These are phyloP conservation scores for Ctenopoma kingsleyae DNA, from an alignment of 2,797 vertebrate species.

Conservation along the genomic window DNA sequence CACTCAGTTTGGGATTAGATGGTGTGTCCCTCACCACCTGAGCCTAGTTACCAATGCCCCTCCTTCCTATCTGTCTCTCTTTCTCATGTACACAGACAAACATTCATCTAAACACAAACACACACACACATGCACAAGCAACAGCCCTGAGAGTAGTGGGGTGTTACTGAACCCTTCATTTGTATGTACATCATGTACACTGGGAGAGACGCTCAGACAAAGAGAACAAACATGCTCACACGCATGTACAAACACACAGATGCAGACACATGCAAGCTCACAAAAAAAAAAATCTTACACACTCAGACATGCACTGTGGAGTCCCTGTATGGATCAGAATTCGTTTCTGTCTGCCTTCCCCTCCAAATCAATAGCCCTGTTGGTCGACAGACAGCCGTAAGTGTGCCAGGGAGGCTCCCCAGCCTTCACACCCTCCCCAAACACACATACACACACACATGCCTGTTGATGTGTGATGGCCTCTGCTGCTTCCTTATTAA, in stretches of 20 bases:
- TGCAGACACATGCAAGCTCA: slow-evolving; percentile 14
- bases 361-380: slow-evolving; percentile 82
- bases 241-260: slow-evolving; percentile 24
- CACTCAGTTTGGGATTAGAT: slow-evolving; percentile 43
- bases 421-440: slow-evolving; percentile 49
- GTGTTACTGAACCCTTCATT: slow-evolving; percentile 83
- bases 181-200: slow-evolving; percentile 81
- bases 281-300: slow-evolving; percentile 33
- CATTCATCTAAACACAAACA: slow-evolving; percentile 44
- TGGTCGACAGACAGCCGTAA: slow-evolving; percentile 74
- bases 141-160: slow-evolving; percentile 75
- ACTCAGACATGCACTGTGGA: slow-evolving; percentile 61
- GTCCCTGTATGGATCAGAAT: slow-evolving; percentile 81
- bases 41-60: slow-evolving; percentile 61
- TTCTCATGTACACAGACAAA: slow-evolving; percentile 43
- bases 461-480: slow-evolving; percentile 82
- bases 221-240: slow-evolving; percentile 75
- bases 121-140: slow-evolving; percentile 47
- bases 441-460: slow-evolving; percentile 44
- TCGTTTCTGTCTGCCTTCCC: slow-evolving; percentile 80
- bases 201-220: slow-evolving; percentile 69
- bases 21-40: slow-evolving; percentile 66
- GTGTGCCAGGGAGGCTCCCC: slow-evolving; percentile 73
- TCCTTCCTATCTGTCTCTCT: slow-evolving; percentile 49
- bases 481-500: slow-evolving; percentile 85